Evolutionary conservation across 2,113 vertebrate genomes (phyloP).

Genomic region (Hemibagrus wyckioides): DNA sequence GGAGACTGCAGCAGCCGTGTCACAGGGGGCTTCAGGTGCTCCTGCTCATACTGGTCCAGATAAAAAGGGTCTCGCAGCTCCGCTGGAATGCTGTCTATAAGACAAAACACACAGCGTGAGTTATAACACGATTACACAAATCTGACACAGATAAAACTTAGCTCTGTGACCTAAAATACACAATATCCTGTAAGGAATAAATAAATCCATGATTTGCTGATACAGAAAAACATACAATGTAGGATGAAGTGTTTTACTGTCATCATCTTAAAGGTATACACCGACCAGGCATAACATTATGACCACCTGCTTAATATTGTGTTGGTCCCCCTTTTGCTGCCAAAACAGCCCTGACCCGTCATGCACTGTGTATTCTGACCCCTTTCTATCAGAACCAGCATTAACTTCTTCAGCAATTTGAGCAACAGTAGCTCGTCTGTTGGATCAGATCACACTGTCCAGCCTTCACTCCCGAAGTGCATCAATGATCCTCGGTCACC

Average conservation of each 20-base stretch:
- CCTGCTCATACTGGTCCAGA: constrained; percentile 91
- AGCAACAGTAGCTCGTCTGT: too few relatives aligned
- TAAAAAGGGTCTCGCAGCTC: constrained; percentile 91
- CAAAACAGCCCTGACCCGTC: too few relatives aligned
- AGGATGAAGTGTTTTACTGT: background rate
- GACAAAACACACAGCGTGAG: constrained; percentile 33
- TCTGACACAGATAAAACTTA: background rate
- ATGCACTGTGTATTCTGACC: too few relatives aligned
- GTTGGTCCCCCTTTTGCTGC: too few relatives aligned
- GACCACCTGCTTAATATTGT: too few relatives aligned
- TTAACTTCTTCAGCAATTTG: too few relatives aligned
- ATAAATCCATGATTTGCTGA: background rate
- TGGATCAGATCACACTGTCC: too few relatives aligned
- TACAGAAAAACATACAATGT: background rate
- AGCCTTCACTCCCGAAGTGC: too few relatives aligned
- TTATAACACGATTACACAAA: background rate
- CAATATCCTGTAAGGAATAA: background rate
- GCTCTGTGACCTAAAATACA: background rate
- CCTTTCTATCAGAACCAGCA: too few relatives aligned
- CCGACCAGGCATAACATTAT: too few relatives aligned
- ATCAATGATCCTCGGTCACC: too few relatives aligned
- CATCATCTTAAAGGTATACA: background rate
- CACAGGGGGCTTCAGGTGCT: constrained; percentile 90
- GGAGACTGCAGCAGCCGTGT: constrained; percentile 83
- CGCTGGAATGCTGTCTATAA: constrained; percentile 81